phyloP scores from a whole-genome alignment of 2,888 invertebrate species.

The Phaedon cochleariae region DNA sequence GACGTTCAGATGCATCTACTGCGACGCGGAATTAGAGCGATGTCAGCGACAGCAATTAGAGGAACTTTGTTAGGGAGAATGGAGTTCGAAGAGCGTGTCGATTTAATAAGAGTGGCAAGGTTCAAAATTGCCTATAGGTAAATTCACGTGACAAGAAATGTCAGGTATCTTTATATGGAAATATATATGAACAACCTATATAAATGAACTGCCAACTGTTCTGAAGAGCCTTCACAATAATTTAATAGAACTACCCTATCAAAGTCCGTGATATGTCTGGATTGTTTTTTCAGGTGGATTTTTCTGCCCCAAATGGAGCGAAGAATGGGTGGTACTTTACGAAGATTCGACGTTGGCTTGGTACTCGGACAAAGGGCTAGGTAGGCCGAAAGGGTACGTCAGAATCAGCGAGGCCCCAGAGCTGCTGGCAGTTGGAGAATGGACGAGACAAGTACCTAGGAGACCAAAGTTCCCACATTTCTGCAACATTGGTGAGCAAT shows the following conservation, averaged over 20 bases:
- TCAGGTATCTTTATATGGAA: too few relatives aligned
- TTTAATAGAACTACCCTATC: too few relatives aligned
- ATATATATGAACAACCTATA: too few relatives aligned
- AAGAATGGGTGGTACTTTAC: slow-evolving; percentile 85
- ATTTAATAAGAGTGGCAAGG: background rate
- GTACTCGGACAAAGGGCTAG: slow-evolving; percentile 74
- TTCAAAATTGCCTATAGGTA: too few relatives aligned
- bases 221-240: too few relatives aligned
- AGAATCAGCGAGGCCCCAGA: slow-evolving; percentile 83
- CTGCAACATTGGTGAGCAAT: slow-evolving; percentile 65
- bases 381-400: slow-evolving; percentile 61
- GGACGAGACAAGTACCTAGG: slow-evolving; percentile 80
- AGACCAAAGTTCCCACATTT: slow-evolving; percentile 76
- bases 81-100: background rate
- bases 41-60: background rate
- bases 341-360: slow-evolving; percentile 89
- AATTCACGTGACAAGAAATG: background rate
- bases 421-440: slow-evolving; percentile 81
- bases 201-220: too few relatives aligned
- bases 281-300: slow-evolving; percentile 75
- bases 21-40: background rate
- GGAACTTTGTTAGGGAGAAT: background rate
- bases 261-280: too few relatives aligned
- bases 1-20: background rate
- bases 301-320: slow-evolving; percentile 82